A percentile compares a stretch with the other conserved stretches of the same genome.
phyloP scores from a whole-genome alignment of 2,113 vertebrate genomes.

The Bostrychus sinensis region DNA sequence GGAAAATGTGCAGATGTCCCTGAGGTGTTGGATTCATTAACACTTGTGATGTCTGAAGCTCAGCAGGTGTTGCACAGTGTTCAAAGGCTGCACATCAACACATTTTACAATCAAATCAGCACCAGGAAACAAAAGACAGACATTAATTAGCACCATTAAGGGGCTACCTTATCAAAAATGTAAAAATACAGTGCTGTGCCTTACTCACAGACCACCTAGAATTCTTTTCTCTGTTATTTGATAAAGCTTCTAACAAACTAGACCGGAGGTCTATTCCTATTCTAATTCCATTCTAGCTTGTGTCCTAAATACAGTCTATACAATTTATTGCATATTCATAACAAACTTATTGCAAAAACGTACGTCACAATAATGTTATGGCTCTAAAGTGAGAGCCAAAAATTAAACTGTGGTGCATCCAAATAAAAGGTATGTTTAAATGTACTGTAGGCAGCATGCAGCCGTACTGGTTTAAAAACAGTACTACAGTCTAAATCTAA shows the following conservation, averaged over 20 bases:
- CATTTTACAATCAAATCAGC: constrained; percentile 7
- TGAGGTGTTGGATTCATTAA: constrained; percentile 38
- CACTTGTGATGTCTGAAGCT: constrained; percentile 26
- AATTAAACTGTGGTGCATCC: too few species aligned
- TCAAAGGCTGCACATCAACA: constrained; percentile 1
- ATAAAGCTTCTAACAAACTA: background rate
- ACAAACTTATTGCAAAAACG: too few species aligned
- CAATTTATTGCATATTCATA: too few species aligned
- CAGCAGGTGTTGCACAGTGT: constrained; percentile 14
- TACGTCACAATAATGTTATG: too few species aligned
- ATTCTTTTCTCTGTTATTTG: background rate
- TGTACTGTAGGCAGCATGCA: too few species aligned
- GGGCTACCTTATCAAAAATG: background rate
- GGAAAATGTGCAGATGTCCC: constrained; percentile 4
- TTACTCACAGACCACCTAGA: background rate
- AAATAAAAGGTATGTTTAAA: too few species aligned
- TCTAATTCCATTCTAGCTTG: too few species aligned
- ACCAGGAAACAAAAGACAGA: constrained; percentile 2
- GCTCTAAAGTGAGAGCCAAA: too few species aligned
- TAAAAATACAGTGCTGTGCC: background rate
- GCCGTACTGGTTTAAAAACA: too few species aligned
- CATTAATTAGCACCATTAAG: constrained; percentile 4
- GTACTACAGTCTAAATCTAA: too few species aligned
- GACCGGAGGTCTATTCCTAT: too few species aligned
- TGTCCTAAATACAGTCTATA: too few species aligned